Evolutionary conservation across 2,797 vertebrate genomes (phyloP), one percentile per base, ranked within the genome.

Genomic region (Hydrolagus colliei): DNA sequence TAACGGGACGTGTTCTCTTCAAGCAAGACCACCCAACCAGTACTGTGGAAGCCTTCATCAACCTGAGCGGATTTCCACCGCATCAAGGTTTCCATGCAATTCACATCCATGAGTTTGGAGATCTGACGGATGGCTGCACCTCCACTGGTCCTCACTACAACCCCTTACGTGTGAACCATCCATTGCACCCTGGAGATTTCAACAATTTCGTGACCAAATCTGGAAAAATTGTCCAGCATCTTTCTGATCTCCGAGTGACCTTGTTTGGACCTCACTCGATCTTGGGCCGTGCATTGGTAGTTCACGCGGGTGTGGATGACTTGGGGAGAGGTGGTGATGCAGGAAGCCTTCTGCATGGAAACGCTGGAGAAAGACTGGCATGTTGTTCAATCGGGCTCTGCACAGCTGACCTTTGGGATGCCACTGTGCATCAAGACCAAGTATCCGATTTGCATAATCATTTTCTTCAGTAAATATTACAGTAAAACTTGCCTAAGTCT

Each of bases 131-230:
- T 35, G 10, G 32, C 65, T 84, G 79, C 10, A 0, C 2, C 32
- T 6, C 65, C 16, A 84, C 65, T 67, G 79, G 79, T 6, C 79
- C 79, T 16, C 79, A 84, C 16, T 84, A 20, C 65, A 84, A 84
- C 5, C 79, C 79, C 3, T 0, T 0, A 0, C 0, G 12, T 0
- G 79, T 84, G 9, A 13, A 71, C 18, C 79, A 84, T 16, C 79
- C 79, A 0, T 9, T 3, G 2, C 79, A 84, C 79, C 65, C 32
- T 67, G 79, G 79, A 16, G 79, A 84, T 67, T 84, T 84, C 79
- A 13, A 84, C 79, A 84, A 84, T 11, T 84, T 84, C 27, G 8
- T 12, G 22, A 67, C 71, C 11, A 11, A 2, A 11, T 2, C 10
- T 18, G 32, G 65, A 18, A 84, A 0, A 35, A 84, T 84, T 35